Evolutionary conservation across 37 sponge, comb jelly and placozoan species (phyloP).

Genomic region (Diacarnus erythraeanus): DNA sequence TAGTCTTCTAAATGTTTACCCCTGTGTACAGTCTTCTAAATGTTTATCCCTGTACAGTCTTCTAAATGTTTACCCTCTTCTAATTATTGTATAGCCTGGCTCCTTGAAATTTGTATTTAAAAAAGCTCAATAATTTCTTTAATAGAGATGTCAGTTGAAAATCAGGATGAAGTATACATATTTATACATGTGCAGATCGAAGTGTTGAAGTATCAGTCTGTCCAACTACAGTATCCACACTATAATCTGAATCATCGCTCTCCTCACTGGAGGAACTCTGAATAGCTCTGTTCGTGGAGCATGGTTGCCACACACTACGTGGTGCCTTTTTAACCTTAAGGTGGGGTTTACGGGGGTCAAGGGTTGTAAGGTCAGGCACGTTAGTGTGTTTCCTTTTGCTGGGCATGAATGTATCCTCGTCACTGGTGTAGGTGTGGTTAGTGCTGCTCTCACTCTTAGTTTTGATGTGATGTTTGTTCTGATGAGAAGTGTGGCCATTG

Average conservation of each 20-base stretch:
- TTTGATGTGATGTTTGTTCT: background rate
- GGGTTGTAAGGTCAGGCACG: background rate
- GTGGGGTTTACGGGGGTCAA: background rate
- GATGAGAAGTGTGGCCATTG: background rate
- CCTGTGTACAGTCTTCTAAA: no score
- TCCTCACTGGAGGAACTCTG: conserved; percentile 34
- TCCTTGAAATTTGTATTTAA: background rate
- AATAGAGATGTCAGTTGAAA: background rate
- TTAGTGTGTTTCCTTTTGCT: background rate
- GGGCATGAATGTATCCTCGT: background rate
- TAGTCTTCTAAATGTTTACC: no score
- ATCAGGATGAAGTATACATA: background rate
- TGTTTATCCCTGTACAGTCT: no score
- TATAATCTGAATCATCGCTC: background rate
- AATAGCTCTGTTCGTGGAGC: conserved; percentile 19
- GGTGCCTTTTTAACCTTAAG: background rate
- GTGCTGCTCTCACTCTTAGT: background rate
- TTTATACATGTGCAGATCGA: conserved; percentile 20
- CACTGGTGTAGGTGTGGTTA: background rate
- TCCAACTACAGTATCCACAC: background rate
- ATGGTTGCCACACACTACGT: conserved; percentile 22
- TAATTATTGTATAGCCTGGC: no score
- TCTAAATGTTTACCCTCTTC: no score
- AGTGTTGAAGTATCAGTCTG: conserved; percentile 4
- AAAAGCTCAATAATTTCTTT: no score